A percentile compares a stretch with the other conserved stretches of the same genome.
These are phyloP conservation scores for Harpalus rubripes DNA, from an alignment of 2,888 invertebrate species.

Conservation along the genomic window DNA sequence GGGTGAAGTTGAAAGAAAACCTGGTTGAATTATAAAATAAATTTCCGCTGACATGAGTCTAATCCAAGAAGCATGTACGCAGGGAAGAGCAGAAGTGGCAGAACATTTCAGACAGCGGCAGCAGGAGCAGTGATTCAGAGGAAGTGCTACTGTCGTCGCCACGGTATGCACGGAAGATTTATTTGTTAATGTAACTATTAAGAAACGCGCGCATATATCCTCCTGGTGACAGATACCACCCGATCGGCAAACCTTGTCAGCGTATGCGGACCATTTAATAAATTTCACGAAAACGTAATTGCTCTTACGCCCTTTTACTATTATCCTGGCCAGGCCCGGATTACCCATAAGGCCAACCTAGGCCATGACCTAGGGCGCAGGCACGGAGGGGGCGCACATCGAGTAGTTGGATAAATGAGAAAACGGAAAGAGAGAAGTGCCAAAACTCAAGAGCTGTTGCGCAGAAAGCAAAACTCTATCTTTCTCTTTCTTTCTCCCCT, in stretches of 20 bases:
- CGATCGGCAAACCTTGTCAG: slow-evolving; percentile 54
- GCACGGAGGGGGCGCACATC: too few relatives aligned
- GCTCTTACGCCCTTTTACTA: slow-evolving; percentile 58
- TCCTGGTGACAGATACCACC: slow-evolving; percentile 56
- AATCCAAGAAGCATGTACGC: slow-evolving; percentile 64
- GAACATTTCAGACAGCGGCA: slow-evolving; percentile 1
- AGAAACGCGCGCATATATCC: slow-evolving; percentile 67
- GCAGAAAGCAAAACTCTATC: too few relatives aligned
- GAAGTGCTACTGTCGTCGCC: slow-evolving; percentile 65
- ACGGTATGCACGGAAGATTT: slow-evolving; percentile 63
- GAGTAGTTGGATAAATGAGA: too few relatives aligned
- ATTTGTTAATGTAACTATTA: slow-evolving; percentile 67
- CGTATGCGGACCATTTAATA: slow-evolving; percentile 56
- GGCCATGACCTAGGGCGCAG: too few relatives aligned
- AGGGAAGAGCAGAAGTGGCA: slow-evolving; percentile 19
- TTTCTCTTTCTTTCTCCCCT: too few relatives aligned
- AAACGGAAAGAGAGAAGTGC: too few relatives aligned
- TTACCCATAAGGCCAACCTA: too few relatives aligned
- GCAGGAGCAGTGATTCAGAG: slow-evolving; percentile 60
- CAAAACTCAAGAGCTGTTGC: too few relatives aligned
- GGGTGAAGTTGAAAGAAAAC: slow-evolving; percentile 21
- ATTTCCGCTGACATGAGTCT: slow-evolving; percentile 58
- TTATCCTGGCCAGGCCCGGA: slow-evolving; percentile 58
- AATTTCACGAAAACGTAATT: slow-evolving; percentile 64
- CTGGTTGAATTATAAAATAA: slow-evolving; percentile 60